Base-by-base conservation (phyloP, 2,888 invertebrate species). In the Bimastos eiseni region DNA sequence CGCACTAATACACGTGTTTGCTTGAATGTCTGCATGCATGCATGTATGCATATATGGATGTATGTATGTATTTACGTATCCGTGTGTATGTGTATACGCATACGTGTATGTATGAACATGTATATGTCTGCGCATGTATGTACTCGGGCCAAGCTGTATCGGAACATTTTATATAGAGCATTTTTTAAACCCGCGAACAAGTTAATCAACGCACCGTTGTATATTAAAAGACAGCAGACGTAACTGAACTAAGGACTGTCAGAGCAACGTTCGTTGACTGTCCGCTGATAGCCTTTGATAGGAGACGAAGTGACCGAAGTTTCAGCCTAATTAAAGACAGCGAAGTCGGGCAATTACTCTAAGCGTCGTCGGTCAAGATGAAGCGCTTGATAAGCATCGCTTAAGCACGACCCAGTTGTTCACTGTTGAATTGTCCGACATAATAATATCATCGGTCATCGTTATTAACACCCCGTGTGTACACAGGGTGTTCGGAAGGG, bases 311-410 rank as follows among this genome's bases (percentile, higher is more conserved):
- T n/a, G 70, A 70, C 1, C 5, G n/a, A 70, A 70, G n/a, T 70
- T n/a, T 30, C 0, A n/a, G 70, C n/a, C 49, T 49, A 49, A 21
- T 49, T 49, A 49, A 49, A 49, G 49, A 21, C 49, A 49, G 49
- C 49, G 24, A 70, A 70, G 30, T 30, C 13, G 8, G 30, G n/a
- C 13, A n/a, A 70, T 70, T 70, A 70, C 30, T 70, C 70, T 70
- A 70, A 70, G 70, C 70, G 70, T 8, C 70, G 70, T 8, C 70
- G 30, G 70, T 70, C 70, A 70, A 70, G 30, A n/a, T 70, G 70
- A 70, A 70, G 70, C 70, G 70, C 70, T 70, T 70, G 70, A n/a
- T 70, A 70, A 70, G 13, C 70, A 70, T 70, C n/a, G 70, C 70
- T 70, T 30, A 70, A 70, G 70, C 70, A 1, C 13, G 70, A 70